phyloP scores from a whole-genome alignment of 2,888 invertebrate species.

The Koerneria pararmatus region DNA sequence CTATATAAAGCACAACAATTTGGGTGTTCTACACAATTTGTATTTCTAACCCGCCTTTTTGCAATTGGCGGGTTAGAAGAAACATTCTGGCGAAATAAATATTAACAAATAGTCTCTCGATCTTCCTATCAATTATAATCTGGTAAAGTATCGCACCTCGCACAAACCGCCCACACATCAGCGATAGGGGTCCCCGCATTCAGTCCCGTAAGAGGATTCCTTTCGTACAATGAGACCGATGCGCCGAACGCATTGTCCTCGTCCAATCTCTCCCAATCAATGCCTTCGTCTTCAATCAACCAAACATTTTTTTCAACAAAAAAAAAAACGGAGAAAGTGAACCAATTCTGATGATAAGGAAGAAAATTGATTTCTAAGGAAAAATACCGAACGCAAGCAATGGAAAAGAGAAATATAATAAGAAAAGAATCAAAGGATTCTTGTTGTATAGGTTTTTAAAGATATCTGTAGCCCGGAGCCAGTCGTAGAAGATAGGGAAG shows the following conservation, averaged over 20 bases:
- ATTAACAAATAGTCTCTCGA: not conserved
- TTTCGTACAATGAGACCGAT: conserved; percentile 78
- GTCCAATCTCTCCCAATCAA: conserved; percentile 65
- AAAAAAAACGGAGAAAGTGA: no score
- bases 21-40: no score
- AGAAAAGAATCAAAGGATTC: no score
- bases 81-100: no score
- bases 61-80: no score
- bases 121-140: conserved; percentile 4
- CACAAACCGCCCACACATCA: conserved; percentile 77
- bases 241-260: conserved; percentile 70
- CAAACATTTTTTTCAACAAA: not conserved
- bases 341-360: no score
- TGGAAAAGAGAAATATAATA: no score
- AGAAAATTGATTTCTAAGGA: conserved; percentile 6
- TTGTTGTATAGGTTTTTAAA: no score
- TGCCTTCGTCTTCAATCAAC: conserved; percentile 13
- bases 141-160: conserved; percentile 69
- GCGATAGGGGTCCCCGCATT: conserved; percentile 74
- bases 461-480: no score
- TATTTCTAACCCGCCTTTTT: not conserved
- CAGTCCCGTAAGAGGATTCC: conserved; percentile 73
- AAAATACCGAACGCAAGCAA: no score
- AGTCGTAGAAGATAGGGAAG: no score
- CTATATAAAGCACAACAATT: no score